These are phyloP conservation scores for Manis pentadactyla DNA, from an alignment of 2,797 vertebrate genomes.

Conservation along the genomic window DNA sequence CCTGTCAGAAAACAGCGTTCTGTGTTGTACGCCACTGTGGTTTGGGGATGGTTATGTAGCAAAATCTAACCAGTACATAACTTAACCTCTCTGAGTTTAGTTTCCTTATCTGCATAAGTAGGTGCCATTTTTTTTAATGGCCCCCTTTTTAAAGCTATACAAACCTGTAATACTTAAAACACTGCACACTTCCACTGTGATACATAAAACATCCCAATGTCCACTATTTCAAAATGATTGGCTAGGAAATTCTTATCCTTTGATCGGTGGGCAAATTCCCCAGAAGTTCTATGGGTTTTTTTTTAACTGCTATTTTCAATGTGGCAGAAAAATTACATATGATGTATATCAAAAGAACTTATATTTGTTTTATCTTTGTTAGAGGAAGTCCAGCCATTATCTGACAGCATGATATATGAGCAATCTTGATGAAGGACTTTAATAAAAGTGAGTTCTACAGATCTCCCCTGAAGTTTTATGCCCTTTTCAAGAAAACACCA, in stretches of 20 bases:
- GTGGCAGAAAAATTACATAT: neutral
- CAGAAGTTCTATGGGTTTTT: neutral
- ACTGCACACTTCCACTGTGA: neutral
- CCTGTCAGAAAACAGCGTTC: neutral
- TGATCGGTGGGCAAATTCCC: neutral
- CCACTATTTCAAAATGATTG: constrained; percentile 7
- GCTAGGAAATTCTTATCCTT: neutral
- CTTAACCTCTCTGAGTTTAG: neutral
- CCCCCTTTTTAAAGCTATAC: neutral
- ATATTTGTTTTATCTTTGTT: neutral
- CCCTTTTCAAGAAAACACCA: neutral
- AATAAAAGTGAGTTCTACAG: neutral
- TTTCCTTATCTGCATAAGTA: neutral
- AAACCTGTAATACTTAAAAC: neutral
- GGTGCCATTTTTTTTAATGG: neutral
- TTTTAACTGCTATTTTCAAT: constrained; percentile 19
- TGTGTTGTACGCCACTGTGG: neutral
- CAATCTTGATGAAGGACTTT: neutral
- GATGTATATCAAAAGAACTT: neutral
- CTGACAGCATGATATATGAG: neutral
- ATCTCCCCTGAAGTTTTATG: neutral
- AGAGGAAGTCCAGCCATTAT: neutral
- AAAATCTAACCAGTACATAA: neutral
- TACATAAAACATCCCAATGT: neutral
- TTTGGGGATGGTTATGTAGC: neutral